These are phyloP conservation scores for Cacatua alba DNA, from an alignment of 2,113 vertebrate species.

Conservation along the genomic window DNA sequence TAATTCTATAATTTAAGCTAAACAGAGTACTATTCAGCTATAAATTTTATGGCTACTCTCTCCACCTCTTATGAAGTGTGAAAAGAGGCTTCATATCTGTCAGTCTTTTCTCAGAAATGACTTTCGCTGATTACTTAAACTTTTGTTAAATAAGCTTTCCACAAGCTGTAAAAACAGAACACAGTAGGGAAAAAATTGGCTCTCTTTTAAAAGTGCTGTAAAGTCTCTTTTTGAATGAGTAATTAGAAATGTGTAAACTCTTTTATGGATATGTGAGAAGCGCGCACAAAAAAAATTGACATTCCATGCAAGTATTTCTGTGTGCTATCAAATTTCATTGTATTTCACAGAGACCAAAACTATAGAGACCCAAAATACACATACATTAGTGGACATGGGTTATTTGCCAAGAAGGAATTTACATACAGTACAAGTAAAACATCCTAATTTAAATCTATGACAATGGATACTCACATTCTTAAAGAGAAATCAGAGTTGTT, in stretches of 20 bases:
- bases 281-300: slow-evolving; percentile 54
- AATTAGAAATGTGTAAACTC: slow-evolving; percentile 73
- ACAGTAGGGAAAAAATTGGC: slow-evolving; percentile 63
- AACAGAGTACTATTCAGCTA: slow-evolving; percentile 50
- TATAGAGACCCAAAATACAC: slow-evolving; percentile 67
- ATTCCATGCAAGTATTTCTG: slow-evolving; percentile 59
- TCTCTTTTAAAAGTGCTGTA: slow-evolving; percentile 68
- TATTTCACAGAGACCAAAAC: slow-evolving; percentile 53
- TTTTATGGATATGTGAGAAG: slow-evolving; percentile 71
- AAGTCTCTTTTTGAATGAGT: slow-evolving; percentile 71
- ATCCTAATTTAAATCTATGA: slow-evolving; percentile 43
- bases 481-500: slow-evolving; percentile 68
- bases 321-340: slow-evolving; percentile 68
- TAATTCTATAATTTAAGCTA: slow-evolving; percentile 52
- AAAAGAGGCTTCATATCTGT: slow-evolving; percentile 69
- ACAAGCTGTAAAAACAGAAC: slow-evolving; percentile 73
- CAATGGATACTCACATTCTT: slow-evolving; percentile 56
- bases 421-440: slow-evolving; percentile 59
- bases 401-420: slow-evolving; percentile 65
- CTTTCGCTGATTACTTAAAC: slow-evolving; percentile 70
- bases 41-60: slow-evolving; percentile 63
- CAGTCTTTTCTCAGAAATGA: slow-evolving; percentile 67
- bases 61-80: slow-evolving; percentile 66
- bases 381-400: slow-evolving; percentile 61
- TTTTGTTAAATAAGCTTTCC: slow-evolving; percentile 71